These are phyloP conservation scores for Pygocentrus nattereri DNA, from an alignment of 2,797 vertebrate genomes.

Conservation along the genomic window DNA sequence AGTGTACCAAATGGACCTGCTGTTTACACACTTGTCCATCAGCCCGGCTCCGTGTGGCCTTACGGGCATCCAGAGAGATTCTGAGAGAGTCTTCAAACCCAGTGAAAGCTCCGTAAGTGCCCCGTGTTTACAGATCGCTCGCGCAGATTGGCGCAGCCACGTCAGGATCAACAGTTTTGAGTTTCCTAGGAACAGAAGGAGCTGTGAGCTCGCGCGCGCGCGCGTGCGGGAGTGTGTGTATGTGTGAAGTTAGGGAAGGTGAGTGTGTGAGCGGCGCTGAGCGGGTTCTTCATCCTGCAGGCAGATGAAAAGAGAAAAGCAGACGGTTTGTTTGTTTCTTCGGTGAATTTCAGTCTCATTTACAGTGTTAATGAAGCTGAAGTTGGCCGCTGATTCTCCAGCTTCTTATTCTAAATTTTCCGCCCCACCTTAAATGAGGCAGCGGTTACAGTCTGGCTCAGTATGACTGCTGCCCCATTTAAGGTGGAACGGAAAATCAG, in stretches of 20 bases:
- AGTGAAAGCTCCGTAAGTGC: slow-evolving; percentile 76
- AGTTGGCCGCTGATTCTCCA: too few species aligned
- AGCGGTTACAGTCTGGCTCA: too few species aligned
- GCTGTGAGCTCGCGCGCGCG: neutral
- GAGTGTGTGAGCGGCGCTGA: too few species aligned
- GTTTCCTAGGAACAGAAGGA: slow-evolving; percentile 21
- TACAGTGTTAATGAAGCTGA: too few species aligned
- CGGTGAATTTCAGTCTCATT: too few species aligned
- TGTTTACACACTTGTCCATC: slow-evolving; percentile 85
- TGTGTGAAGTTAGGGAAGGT: neutral
- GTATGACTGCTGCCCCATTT: too few species aligned
- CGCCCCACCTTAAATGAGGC: too few species aligned
- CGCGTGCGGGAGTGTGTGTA: neutral
- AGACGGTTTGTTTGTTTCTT: neutral
- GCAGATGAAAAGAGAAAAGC: neutral
- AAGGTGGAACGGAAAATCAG: too few species aligned
- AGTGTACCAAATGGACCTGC: slow-evolving; percentile 72
- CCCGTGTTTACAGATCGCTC: slow-evolving; percentile 75
- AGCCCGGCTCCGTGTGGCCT: slow-evolving; percentile 68
- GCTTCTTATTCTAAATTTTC: too few species aligned
- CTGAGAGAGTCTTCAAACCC: slow-evolving; percentile 70
- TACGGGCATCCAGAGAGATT: slow-evolving; percentile 71
- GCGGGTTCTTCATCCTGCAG: neutral
- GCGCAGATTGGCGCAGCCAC: slow-evolving; percentile 73
- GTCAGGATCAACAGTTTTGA: slow-evolving; percentile 68